Percentiles rank a stretch among this genome's conserved stretches.
Evolutionary conservation across 2,888 invertebrate species (phyloP).

Genomic region (Lycia hirtaria): DNA sequence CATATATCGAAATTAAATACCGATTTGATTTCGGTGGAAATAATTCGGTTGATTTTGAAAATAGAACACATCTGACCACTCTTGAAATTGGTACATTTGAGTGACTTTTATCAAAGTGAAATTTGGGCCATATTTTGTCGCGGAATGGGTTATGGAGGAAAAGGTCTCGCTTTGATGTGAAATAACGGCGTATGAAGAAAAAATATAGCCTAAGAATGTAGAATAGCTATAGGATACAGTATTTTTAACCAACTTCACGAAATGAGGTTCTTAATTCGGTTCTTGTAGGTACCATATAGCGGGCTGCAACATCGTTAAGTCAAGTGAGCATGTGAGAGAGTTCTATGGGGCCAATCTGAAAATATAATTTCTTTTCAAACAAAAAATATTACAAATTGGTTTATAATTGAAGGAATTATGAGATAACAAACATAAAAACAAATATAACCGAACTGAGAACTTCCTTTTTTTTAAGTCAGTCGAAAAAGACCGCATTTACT

Average conservation of each 20-base stretch:
- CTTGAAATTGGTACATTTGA: constrained; percentile 13
- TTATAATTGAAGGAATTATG: too few species aligned
- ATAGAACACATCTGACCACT: constrained; percentile 8
- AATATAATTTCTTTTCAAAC: too few species aligned
- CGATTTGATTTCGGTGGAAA: constrained; percentile 14
- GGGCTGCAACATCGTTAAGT: too few species aligned
- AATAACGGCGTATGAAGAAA: not conserved
- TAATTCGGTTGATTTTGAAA: constrained; percentile 18
- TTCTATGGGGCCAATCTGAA: too few species aligned
- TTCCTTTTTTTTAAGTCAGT: too few species aligned
- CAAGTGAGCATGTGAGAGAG: too few species aligned
- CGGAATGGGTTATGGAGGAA: not conserved
- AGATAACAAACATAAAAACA: too few species aligned
- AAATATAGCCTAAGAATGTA: not conserved
- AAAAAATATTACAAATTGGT: too few species aligned
- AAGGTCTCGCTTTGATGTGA: constrained; percentile 7
- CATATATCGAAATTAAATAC: constrained; percentile 17
- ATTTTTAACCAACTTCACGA: not conserved
- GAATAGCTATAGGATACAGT: not conserved
- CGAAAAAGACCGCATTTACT: too few species aligned
- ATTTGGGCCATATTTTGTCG: constrained; percentile 20
- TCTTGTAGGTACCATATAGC: too few species aligned
- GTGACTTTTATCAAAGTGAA: constrained; percentile 38
- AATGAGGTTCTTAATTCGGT: too few species aligned
- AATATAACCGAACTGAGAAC: too few species aligned